Base-by-base conservation (phyloP, 2,888 invertebrate species). In the Stenodema calcarata region DNA sequence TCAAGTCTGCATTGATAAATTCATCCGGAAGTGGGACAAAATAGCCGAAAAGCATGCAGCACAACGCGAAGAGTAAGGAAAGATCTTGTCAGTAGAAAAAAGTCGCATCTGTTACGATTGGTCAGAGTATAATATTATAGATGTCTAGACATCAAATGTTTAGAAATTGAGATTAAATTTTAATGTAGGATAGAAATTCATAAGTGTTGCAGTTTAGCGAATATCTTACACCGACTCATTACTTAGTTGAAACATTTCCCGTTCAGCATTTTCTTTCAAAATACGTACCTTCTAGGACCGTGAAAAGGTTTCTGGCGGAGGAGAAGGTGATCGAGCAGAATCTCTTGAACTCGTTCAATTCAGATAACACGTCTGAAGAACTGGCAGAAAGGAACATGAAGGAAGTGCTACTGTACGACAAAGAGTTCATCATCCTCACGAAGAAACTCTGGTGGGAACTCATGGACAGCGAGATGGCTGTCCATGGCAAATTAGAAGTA, bases 391-490 rank as follows among this genome's bases (percentile, higher is more conserved):
- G 27, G 75, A 84, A 84, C 73, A 84, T 84, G 84, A 84, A 84
- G 44, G 84, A 84, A 84, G 75, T 84, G 11, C 50, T 84, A 12
- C 73, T 84, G 0, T 75, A 84, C 30, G 84, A 84, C 44, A 84
- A 84, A 28, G 84, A 84, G 75, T 84, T 84, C 73, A 73, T 47
- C 16, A 84, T 84, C 3, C 28, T 84, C 44, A 84, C 75, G 28
- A 84, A 84, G 28, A 62, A 84, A 44, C 30, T 84, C 44, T 84
- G 84, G 84, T 84, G 84, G 84, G 84, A 70, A n/a, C 84, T 84
- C 12, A 84, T 84, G 84, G 75, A 70, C 9, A 75, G 42, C 14
- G 84, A 84, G 47, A 84, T 84, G 84, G 28, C 84, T 9, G 47
- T 84, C 30, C 75, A 84, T 75, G 75, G 73, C 9, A 84, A 84